Conservation (phyloP, 1,140 invertebrate genomes). For the Leptestheria dahalacensis region DNA sequence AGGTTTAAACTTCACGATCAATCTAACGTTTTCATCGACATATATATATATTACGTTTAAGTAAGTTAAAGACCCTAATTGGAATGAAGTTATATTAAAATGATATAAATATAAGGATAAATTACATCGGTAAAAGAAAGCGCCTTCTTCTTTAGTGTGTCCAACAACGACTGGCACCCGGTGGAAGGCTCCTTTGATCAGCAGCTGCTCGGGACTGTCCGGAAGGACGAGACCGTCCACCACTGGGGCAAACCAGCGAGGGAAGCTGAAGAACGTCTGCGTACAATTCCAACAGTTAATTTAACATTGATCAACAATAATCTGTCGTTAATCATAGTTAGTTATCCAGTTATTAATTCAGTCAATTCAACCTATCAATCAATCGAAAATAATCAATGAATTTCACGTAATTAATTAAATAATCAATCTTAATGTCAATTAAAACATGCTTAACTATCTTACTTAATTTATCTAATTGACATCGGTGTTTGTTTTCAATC, state of each 20-base stretch:
- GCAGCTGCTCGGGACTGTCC: constrained; percentile 22
- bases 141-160: constrained; percentile 27
- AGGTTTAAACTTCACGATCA: too few species aligned
- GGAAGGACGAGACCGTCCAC: constrained; percentile 23
- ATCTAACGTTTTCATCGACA: too few species aligned
- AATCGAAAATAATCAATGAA: constrained; percentile 30
- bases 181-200: constrained; percentile 23
- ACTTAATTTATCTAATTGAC: too few species aligned
- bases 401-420: constrained; percentile 6
- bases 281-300: constrained; percentile 13
- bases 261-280: constrained; percentile 24
- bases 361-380: too few species aligned
- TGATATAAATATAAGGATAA: background rate
- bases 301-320: too few species aligned
- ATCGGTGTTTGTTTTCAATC: too few species aligned
- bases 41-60: too few species aligned
- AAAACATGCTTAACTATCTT: background rate
- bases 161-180: constrained; percentile 30
- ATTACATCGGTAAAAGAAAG: constrained; percentile 33
- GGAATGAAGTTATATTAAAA: too few species aligned
- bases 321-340: too few species aligned
- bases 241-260: constrained; percentile 24
- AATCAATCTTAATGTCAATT: constrained; percentile 6
- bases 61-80: background rate
- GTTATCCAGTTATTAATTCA: too few species aligned